phyloP scores from a whole-genome alignment of 2,113 vertebrate species.

The Parus major region DNA sequence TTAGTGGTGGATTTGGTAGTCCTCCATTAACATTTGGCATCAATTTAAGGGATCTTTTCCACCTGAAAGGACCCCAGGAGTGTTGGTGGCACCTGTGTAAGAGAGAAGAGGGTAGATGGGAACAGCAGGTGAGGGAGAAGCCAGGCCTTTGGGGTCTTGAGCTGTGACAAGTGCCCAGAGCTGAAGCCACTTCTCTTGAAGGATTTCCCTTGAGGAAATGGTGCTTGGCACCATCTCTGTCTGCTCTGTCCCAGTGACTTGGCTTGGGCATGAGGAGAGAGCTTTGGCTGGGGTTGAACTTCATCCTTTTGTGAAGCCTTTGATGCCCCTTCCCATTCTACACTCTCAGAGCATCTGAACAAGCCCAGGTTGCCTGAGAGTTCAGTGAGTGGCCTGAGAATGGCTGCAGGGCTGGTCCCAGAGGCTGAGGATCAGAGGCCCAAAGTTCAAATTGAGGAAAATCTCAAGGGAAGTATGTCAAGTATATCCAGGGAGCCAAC shows the following conservation, averaged over 20 bases:
- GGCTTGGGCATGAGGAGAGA: not conserved
- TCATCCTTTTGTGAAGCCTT: not conserved
- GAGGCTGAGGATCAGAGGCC: not conserved
- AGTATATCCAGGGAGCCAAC: accelerated
- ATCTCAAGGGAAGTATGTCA: not conserved
- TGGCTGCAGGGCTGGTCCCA: not conserved
- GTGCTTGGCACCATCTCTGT: not conserved
- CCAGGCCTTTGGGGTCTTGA: not conserved
- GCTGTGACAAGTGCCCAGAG: accelerated
- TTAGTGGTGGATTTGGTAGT: not conserved
- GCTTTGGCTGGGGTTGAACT: not conserved
- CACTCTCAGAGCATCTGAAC: not conserved
- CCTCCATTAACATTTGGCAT: too few species aligned
- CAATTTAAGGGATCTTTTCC: not conserved
- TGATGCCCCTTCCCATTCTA: not conserved
- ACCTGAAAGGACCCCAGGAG: too few species aligned
- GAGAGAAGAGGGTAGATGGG: not conserved
- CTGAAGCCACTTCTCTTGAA: not conserved
- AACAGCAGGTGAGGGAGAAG: not conserved
- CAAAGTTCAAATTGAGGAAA: not conserved
- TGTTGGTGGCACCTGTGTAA: not conserved
- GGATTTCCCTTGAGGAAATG: not conserved
- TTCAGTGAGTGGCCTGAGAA: not conserved
- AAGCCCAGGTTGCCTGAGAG: not conserved
- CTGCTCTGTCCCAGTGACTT: not conserved